Evolutionary conservation across 2,113 vertebrate genomes (phyloP), one percentile per base, ranked within the genome.

Genomic region (Alouatta palliata): DNA sequence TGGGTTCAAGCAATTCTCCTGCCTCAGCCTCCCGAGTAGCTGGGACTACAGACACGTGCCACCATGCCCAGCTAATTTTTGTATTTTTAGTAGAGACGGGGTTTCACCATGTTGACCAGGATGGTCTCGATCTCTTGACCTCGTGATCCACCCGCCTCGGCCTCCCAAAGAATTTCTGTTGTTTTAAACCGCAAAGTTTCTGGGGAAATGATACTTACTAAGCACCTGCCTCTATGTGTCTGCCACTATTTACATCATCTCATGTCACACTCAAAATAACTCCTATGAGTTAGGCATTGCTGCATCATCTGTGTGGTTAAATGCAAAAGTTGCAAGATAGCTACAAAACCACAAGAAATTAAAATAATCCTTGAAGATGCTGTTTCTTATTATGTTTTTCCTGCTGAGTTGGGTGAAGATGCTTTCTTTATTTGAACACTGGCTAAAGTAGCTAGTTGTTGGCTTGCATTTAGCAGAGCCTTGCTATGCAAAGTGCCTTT

Each of bases 221-320:
- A 45, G 2, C 76, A 70, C 27, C 87, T 86, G 93, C 37, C n/a
- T 64, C 27, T 77, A 0, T 8, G 64, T 21, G 10, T 35, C 64
- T 19, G 6, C 25, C 0, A 2, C 25, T 13, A 1, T 47, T 70
- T 40, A 19, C 8, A 8, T 49, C n/a, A 32, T 7, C 40, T 70
- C 76, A 1, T 49, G 43, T 91, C 8, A 27, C 40, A 23, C 19
- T 8, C 61, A 52, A 2, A 49, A 45, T 43, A 43, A 43, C 76
- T 66, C 27, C 23, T 2, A 2, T 12, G 71, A 30, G 35, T 19
- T 11, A 30, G 8, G 52, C 35, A 54, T 45, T 19, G 30, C 43
- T n/a, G 66, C 25, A 2, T 6, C 37, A 45, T 23, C 19, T 30
- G 27, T 77, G 37, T 2, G 40, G 68, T 66, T 58, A 56, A 37